Evolutionary conservation across 2,113 vertebrate species (phyloP).

Genomic region (Delphinus delphis): DNA sequence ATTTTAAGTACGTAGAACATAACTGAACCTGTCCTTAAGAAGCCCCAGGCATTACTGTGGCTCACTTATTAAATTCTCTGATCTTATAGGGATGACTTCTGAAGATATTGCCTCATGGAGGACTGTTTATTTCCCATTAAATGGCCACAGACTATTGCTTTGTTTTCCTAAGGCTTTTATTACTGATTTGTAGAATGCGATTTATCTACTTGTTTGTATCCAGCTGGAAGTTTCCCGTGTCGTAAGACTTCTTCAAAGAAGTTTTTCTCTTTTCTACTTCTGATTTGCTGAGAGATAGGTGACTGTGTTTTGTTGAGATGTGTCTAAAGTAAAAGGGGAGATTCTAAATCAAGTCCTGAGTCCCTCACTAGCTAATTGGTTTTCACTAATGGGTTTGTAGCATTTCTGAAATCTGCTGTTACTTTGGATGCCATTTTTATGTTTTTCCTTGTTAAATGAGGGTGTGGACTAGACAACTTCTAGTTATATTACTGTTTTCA

Average conservation of each 20-base stretch:
- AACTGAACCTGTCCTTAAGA: not conserved
- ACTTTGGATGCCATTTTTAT: not conserved
- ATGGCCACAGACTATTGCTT: not conserved
- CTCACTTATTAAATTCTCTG: not conserved
- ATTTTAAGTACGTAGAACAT: not conserved
- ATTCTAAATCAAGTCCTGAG: not conserved
- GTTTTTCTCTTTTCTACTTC: not conserved
- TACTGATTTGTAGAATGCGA: not conserved
- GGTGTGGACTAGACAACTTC: not conserved
- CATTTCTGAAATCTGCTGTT: conserved; percentile 6
- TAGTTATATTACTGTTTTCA: not conserved
- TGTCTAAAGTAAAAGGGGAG: not conserved
- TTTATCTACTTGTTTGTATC: not conserved
- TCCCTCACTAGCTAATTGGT: not conserved
- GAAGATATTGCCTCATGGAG: not conserved
- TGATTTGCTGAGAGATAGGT: not conserved
- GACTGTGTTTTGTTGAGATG: not conserved
- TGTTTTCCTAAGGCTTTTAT: not conserved
- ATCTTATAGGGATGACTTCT: not conserved
- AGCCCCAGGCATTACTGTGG: not conserved
- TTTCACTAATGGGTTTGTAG: not conserved
- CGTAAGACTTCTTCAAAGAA: not conserved
- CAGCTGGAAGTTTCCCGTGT: not conserved
- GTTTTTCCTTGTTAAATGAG: conserved; percentile 25
- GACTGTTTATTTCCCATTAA: not conserved